Percentiles rank a stretch among this genome's conserved stretches.
Conservation (phyloP, 2,888 invertebrate genomes). For the Nesidiocoris tenuis region DNA sequence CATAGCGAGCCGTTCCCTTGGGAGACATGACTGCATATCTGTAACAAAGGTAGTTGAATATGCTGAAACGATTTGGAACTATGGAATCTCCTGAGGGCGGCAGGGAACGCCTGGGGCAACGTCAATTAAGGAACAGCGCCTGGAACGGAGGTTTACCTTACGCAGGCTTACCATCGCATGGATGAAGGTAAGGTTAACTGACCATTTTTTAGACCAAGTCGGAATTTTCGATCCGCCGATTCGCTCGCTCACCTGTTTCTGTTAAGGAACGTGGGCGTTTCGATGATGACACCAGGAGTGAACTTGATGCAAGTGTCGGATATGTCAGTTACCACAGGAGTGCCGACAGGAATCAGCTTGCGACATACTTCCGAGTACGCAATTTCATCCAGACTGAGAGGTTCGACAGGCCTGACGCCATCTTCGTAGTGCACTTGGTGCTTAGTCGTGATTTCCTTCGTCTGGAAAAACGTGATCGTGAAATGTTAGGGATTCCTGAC, state of each 20-base stretch:
- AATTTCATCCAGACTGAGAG: constrained; percentile 14
- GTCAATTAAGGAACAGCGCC: too few species aligned
- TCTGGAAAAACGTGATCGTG: too few species aligned
- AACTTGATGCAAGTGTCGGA: constrained; percentile 47
- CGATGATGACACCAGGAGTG: constrained; percentile 80
- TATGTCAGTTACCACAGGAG: constrained; percentile 10
- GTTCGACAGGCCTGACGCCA: not conserved
- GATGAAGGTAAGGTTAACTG: too few species aligned
- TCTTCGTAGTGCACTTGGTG: not conserved
- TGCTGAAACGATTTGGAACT: too few species aligned
- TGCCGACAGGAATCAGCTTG: constrained; percentile 12
- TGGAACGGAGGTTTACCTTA: too few species aligned
- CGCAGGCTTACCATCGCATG: too few species aligned
- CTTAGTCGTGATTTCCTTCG: not conserved
- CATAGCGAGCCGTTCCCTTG: not conserved
- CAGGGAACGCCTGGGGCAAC: too few species aligned
- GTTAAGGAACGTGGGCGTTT: constrained; percentile 74
- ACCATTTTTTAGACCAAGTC: too few species aligned
- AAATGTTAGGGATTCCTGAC: too few species aligned
- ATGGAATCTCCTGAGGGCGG: too few species aligned
- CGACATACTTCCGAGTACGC: constrained; percentile 21
- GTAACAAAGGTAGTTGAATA: too few species aligned
- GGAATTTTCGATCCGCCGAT: too few species aligned
- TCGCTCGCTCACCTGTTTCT: constrained; percentile 70
- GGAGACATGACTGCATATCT: not conserved